Evolutionary conservation across 2,888 invertebrate genomes (phyloP), one percentile per base, ranked within the genome.

Genomic region (Scaeva pyrastri): DNA sequence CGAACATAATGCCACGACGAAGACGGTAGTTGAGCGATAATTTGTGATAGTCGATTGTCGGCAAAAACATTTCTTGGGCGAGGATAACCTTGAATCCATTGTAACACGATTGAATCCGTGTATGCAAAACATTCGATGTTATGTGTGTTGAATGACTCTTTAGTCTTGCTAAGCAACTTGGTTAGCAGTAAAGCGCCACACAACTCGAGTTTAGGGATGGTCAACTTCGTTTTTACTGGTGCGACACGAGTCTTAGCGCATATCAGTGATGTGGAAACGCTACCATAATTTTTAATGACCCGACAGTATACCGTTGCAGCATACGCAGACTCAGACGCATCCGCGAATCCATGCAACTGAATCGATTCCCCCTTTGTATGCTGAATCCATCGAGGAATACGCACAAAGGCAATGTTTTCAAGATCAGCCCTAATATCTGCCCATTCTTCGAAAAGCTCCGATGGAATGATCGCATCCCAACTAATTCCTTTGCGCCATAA

Each of bases 381-480:
- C 90, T 43, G 89, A 89, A 87, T 55, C 71, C 78, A 71, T 11
- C 71, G 39, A 10, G 62, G 11, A 5, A 78, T 71, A 8, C 56
- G 36, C 0, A 58, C 1, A 0, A 19, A 58, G 0, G 19, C 19
- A 39, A 36, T 36, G 56, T 56, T 16, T 16, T 11, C n/a, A 16
- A 56, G 36, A 58, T 58, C 36, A 16, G 36, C 36, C 36, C 43
- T 55, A 43, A 78, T 50, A 12, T 62, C 62, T 2, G 36, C 26
- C 64, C 72, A 78, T 16, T 72, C 52, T 2, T 62, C 14, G 43
- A n/a, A 52, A 2, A 71, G 21, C 21, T 52, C 62, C 10, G 12
- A 8, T 12, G 77, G 55, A 12, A 64, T 60, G 7, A 23, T 14
- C 5, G n/a, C n/a, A 43, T 77, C 71, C 77, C 70, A 77, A 52